Percentiles rank a stretch among this genome's conserved stretches.
Conservation (phyloP, 2,888 invertebrate genomes). For the Hipparchia sbordonii region DNA sequence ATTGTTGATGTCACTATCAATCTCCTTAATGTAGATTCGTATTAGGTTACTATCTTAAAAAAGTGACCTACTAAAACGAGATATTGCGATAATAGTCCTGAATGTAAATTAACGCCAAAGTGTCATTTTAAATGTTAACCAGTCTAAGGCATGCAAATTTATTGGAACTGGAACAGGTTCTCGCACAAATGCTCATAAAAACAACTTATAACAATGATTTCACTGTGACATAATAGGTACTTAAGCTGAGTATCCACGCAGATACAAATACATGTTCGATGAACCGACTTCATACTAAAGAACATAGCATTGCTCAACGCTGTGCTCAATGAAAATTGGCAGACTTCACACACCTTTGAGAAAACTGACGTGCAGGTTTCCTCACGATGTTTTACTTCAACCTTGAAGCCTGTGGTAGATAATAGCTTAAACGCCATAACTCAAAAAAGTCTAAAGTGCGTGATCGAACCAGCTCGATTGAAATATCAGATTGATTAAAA, state of each 20-base stretch:
- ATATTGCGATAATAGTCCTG: constrained; percentile 36
- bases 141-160: constrained; percentile 38
- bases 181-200: constrained; percentile 51
- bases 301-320: no score
- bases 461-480: neutral
- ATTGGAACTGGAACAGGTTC: constrained; percentile 35
- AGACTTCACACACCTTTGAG: no score
- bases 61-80: constrained; percentile 32
- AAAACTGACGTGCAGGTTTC: no score
- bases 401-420: no score
- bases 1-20: neutral
- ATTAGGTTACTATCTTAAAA: constrained; percentile 17
- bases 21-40: constrained; percentile 29
- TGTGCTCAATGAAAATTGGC: no score
- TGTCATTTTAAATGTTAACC: constrained; percentile 42
- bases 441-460: no score
- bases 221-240: constrained; percentile 9
- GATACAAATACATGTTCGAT: neutral
- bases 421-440: no score
- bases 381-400: neutral
- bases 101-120: constrained; percentile 38
- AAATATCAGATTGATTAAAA: constrained; percentile 16
- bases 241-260: neutral
- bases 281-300: neutral
- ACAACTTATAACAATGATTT: constrained; percentile 29